Conservation (phyloP, 2,888 invertebrate genomes). For the Caenorhabditis wallacei region DNA sequence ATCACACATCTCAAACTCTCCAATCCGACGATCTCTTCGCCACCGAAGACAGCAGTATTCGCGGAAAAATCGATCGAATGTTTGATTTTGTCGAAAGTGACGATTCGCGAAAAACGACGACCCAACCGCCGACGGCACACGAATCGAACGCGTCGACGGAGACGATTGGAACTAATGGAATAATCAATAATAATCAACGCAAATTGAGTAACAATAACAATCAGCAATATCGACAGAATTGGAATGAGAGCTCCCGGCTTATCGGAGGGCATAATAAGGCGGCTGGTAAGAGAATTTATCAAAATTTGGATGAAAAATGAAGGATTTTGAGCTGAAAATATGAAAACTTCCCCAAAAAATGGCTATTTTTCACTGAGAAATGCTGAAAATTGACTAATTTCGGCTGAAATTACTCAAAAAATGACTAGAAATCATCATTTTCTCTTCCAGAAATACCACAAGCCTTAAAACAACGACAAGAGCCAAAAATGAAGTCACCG, state of each 20-base stretch:
- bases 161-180: slow-evolving; percentile 31
- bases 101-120: slow-evolving; percentile 31
- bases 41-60: slow-evolving; percentile 56
- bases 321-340: neutral
- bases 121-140: neutral
- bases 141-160: slow-evolving; percentile 27
- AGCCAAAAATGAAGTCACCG: slow-evolving; percentile 25
- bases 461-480: neutral
- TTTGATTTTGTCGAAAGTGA: slow-evolving; percentile 62
- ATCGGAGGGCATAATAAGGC: slow-evolving; percentile 4
- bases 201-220: neutral
- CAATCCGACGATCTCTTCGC: slow-evolving; percentile 44
- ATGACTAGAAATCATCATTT: too few relatives aligned
- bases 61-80: slow-evolving; percentile 63
- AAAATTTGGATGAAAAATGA: neutral
- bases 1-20: slow-evolving; percentile 42
- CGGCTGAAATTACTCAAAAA: too few relatives aligned
- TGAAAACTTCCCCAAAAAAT: too few relatives aligned
- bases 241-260: neutral
- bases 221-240: too few relatives aligned
- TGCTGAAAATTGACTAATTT: neutral
- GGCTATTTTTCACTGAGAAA: too few relatives aligned
- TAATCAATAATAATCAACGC: neutral
- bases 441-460: slow-evolving; percentile 6
- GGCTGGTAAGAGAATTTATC: too few relatives aligned